Evolutionary conservation across 2,797 vertebrate genomes (phyloP), one percentile per base, ranked within the genome.

Genomic region (Coluber constrictor): DNA sequence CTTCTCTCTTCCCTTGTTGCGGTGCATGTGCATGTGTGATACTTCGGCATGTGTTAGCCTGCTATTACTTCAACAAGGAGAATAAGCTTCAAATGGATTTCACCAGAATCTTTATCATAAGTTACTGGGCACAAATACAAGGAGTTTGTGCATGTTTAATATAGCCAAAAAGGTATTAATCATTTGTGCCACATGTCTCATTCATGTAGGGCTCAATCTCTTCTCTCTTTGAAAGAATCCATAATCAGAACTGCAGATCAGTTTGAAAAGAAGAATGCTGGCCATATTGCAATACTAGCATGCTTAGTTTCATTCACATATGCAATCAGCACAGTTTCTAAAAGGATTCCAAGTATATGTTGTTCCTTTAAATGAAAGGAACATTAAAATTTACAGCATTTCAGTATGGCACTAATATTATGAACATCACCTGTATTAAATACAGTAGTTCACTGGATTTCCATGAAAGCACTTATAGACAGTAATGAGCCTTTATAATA

Each of bases 11-110:
- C 43, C 10, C 74, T 29, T 37, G 56, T 61, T 56, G 37, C 56
- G 57, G 32, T 37, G 89, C 66, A 59, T 92, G 61, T 89, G 90
- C 94, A 88, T 88, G 59, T 91, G 56, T 91, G 92, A 93, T n/a
- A 2, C 25, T 25, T 88, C 15, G 74, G 55, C 16, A 59, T 89
- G 1, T 8, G 32, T 87, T 94, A 37, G 6, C 16, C 86, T 57
- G 5, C 32, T n/a, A 70, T 5, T 93, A 59, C 37, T 83, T 88
- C 25, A 88, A 25, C 16, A 91, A 63, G 66, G 47, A 61, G n/a
- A 32, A 20, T 23, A 79, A 59, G 88, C 13, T 37, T 60, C 47
- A 56, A 54, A 61, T 86, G 56, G 51, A 86, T 91, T 91, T 89
- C 23, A 88, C 18, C 27, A 87, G 27, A 16, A 59, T 20, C 15